A percentile compares a stretch with the other conserved stretches of the same genome.
phyloP scores from a whole-genome alignment of 2,797 vertebrate species.

The Hipposideros larvatus region DNA sequence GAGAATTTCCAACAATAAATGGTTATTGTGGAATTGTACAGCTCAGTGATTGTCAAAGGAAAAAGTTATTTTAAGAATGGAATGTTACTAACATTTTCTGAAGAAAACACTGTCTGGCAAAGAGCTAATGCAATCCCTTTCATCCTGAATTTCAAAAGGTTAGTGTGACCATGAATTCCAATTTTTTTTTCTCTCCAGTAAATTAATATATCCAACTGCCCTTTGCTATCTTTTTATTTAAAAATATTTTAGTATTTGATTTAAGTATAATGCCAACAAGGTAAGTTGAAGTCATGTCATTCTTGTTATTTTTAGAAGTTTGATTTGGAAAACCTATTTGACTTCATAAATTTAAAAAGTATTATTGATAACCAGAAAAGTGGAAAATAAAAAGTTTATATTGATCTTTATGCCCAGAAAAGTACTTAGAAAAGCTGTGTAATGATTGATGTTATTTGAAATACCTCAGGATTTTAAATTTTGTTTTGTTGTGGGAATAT shows the following conservation, averaged over 20 bases:
- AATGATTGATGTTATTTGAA: background rate
- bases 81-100: constrained; percentile 59
- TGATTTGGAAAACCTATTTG: background rate
- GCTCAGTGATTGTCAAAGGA: constrained; percentile 24
- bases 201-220: background rate
- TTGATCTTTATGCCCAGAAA: background rate
- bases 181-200: background rate
- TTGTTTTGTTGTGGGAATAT: constrained; percentile 49
- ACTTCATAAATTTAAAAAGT: constrained; percentile 16
- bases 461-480: background rate
- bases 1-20: background rate
- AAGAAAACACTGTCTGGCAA: constrained; percentile 20
- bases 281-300: background rate
- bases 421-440: background rate
- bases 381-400: constrained; percentile 4
- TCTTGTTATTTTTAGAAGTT: constrained; percentile 28
- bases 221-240: constrained; percentile 36
- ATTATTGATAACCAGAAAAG: background rate
- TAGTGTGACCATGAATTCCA: constrained; percentile 1
- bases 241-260: constrained; percentile 47
- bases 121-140: constrained; percentile 2
- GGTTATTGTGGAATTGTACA: background rate
- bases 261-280: constrained; percentile 52
- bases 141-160: constrained; percentile 20
- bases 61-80: constrained; percentile 49